phyloP scores from a whole-genome alignment of 2,888 invertebrate genomes.

The Ichneumoninae sp. region DNA sequence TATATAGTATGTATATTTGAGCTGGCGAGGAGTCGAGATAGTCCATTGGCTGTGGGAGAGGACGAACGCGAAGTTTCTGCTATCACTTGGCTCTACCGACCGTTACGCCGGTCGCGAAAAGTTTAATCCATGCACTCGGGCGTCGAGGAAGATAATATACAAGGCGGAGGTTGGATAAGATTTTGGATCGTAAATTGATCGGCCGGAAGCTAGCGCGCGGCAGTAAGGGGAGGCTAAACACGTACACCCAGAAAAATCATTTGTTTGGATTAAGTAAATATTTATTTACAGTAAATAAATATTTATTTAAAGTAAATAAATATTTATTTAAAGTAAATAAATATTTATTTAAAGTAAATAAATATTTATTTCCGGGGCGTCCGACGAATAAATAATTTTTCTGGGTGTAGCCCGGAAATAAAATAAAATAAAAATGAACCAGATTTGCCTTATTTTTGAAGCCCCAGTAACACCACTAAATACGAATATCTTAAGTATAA shows the following conservation, averaged over 20 bases:
- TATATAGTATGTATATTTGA: constrained; percentile 25
- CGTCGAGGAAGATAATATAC: neutral
- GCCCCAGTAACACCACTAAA: neutral
- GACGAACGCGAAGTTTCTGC: constrained; percentile 25
- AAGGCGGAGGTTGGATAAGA: neutral
- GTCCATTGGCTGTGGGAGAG: neutral
- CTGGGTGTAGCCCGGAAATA: too few relatives aligned
- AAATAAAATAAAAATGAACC: too few relatives aligned
- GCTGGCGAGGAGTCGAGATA: constrained; percentile 19
- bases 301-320: too few relatives aligned
- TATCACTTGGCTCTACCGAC: constrained; percentile 33
- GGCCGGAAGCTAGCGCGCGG: neutral
- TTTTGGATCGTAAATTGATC: neutral
- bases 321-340: too few relatives aligned
- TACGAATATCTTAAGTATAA: neutral
- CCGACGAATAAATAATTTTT: too few relatives aligned
- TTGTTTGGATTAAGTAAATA: too few relatives aligned
- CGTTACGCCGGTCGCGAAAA: constrained; percentile 52
- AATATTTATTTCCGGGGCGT: too few relatives aligned
- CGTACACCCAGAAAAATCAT: too few relatives aligned
- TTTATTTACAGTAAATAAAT: too few relatives aligned
- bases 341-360: too few relatives aligned
- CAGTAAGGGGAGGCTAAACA: too few relatives aligned
- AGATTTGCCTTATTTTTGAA: neutral
- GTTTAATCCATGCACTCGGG: neutral